Conservation (phyloP, 2,113 vertebrate genomes). For the Eolophus roseicapilla region DNA sequence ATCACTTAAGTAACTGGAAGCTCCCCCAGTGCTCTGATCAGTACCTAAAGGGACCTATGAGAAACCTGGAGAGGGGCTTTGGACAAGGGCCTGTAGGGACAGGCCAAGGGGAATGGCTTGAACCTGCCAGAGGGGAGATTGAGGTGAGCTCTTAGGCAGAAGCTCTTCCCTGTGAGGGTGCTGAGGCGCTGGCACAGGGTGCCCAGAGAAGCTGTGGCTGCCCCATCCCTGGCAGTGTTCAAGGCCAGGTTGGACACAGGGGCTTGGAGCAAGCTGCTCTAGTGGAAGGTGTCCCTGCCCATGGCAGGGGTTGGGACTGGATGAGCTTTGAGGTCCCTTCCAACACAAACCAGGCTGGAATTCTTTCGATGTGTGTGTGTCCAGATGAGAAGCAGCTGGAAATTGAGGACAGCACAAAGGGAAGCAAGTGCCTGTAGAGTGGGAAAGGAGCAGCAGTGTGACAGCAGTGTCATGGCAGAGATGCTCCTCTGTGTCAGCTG, state of each 20-base stretch:
- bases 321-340: not conserved
- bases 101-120: not conserved
- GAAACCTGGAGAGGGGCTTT: not conserved
- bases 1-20: not conserved
- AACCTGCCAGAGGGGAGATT: not conserved
- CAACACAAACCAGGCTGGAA: not conserved
- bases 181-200: too few species aligned
- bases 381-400: not conserved
- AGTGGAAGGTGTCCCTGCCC: not conserved
- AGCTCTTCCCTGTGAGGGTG: too few species aligned
- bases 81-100: not conserved
- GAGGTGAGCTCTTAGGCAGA: too few species aligned
- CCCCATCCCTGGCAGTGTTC: too few species aligned
- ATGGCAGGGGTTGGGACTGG: not conserved
- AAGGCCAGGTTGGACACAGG: too few species aligned
- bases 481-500: fast-evolving
- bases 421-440: not conserved
- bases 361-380: not conserved
- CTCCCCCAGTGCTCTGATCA: not conserved
- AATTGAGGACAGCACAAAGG: not conserved
- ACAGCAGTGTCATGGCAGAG: not conserved
- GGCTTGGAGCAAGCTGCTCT: too few species aligned
- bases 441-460: not conserved
- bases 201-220: too few species aligned
- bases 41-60: not conserved